Evolutionary conservation across 2,888 invertebrate genomes (phyloP).

Genomic region (Autographa pulchrina): DNA sequence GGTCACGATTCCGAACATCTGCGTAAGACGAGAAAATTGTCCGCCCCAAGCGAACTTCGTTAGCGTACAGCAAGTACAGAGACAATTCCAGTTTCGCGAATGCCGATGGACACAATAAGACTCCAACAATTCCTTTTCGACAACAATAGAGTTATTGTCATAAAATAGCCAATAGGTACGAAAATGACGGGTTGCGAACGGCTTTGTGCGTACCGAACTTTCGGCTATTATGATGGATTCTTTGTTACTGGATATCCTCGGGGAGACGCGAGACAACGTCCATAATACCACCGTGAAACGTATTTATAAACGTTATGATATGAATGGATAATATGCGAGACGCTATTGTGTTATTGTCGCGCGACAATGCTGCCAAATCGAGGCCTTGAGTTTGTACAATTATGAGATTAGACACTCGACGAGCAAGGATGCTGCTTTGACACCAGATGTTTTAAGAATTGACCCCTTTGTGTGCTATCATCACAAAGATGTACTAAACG

Average conservation of each 20-base stretch:
- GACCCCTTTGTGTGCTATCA: conserved; percentile 65
- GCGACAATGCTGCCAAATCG: conserved; percentile 69
- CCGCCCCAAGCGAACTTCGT: conserved; percentile 75
- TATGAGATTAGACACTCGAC: conserved; percentile 78
- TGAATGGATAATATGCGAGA: conserved; percentile 87
- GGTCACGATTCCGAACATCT: conserved; percentile 60
- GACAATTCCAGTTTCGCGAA: conserved; percentile 88
- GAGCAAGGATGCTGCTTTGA: conserved; percentile 64
- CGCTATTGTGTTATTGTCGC: conserved; percentile 75
- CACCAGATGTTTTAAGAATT: conserved; percentile 67
- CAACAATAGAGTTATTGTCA: conserved; percentile 86
- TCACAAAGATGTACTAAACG: conserved; percentile 53
- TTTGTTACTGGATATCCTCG: conserved; percentile 85
- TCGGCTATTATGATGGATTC: conserved; percentile 82
- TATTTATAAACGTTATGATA: conserved; percentile 88
- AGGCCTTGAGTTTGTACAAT: conserved; percentile 84
- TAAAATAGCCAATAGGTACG: conserved; percentile 89
- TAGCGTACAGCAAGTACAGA: conserved; percentile 82
- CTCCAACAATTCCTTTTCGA: conserved; percentile 74
- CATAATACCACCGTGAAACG: conserved; percentile 85
- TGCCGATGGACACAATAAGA: conserved; percentile 79
- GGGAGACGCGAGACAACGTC: conserved; percentile 82
- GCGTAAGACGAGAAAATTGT: conserved; percentile 61
- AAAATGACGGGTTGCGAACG: conserved; percentile 87
- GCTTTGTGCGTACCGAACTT: conserved; percentile 82